Evolutionary conservation across 1,140 invertebrate species (phyloP).

Genomic region (Oryctes rhinoceros): DNA sequence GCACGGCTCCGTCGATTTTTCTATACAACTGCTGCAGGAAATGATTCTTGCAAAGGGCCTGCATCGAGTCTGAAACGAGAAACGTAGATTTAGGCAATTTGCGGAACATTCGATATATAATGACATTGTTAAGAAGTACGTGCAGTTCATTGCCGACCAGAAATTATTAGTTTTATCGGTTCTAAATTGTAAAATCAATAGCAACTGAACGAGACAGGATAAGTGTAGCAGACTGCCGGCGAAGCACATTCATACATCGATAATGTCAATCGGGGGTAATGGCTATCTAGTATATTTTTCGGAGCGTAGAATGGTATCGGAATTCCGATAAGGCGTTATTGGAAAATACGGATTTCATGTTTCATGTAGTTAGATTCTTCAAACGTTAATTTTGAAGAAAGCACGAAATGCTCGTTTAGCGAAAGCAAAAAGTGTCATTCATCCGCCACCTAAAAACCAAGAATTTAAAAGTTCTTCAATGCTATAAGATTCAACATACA

Average conservation of each 20-base stretch:
- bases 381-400: no score
- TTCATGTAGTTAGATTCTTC: no score
- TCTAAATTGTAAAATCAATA: slow-evolving; percentile 25
- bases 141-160: neutral
- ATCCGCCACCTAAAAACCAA: no score
- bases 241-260: neutral
- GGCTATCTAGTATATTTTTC: neutral
- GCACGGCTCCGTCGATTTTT: slow-evolving; percentile 89
- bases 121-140: neutral
- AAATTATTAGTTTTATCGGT: slow-evolving; percentile 22
- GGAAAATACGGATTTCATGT: no score
- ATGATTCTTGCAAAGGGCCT: slow-evolving; percentile 84
- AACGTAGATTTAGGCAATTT: slow-evolving; percentile 29
- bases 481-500: no score
- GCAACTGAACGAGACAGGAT: neutral
- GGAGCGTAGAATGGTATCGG: no score
- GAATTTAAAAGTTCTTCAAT: no score
- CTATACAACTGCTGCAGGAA: slow-evolving; percentile 86
- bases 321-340: no score
- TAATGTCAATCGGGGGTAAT: neutral
- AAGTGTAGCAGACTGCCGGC: neutral
- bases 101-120: neutral
- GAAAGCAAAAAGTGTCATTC: no score
- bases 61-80: slow-evolving; percentile 82
- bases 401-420: no score